Conservation (phyloP, 2,113 vertebrate species). For the Eulemur rufifrons region DNA sequence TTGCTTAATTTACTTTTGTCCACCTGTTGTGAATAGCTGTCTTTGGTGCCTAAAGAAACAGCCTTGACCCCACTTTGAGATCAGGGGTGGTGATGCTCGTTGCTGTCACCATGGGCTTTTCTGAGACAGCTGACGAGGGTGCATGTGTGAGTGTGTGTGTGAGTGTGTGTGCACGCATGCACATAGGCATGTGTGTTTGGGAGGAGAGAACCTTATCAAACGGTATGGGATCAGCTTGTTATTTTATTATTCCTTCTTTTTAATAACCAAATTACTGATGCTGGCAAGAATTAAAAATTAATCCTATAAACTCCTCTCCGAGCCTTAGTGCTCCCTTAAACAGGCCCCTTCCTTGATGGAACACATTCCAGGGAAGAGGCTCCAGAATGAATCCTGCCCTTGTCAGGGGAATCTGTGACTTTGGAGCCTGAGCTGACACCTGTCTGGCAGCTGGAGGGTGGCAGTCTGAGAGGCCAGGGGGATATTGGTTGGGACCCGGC, state of each 20-base stretch:
- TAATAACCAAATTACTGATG: constrained; percentile 67
- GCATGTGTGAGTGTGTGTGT: not conserved
- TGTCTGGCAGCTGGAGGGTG: not conserved
- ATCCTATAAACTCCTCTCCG: constrained; percentile 54
- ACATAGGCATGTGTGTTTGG: not conserved
- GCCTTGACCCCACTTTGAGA: not conserved
- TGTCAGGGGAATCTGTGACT: not conserved
- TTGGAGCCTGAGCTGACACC: not conserved
- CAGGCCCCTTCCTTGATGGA: constrained; percentile 7
- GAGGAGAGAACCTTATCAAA: not conserved
- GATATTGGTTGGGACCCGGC: not conserved
- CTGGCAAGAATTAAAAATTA: constrained; percentile 57
- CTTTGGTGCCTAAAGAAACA: not conserved
- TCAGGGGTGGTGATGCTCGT: not conserved
- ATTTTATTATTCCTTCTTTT: constrained; percentile 70
- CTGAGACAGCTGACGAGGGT: not conserved
- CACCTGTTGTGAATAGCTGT: not conserved
- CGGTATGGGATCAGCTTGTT: constrained; percentile 15
- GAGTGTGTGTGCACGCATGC: not conserved
- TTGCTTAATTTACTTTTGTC: constrained; percentile 13
- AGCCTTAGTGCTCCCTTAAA: constrained; percentile 40
- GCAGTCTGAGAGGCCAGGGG: not conserved
- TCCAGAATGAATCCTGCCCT: not conserved
- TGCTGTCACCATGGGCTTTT: not conserved
- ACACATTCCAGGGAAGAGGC: not conserved